Evolutionary conservation across 2,113 vertebrate genomes (phyloP), one percentile per base, ranked within the genome.

Genomic region (Vulpes vulpes): DNA sequence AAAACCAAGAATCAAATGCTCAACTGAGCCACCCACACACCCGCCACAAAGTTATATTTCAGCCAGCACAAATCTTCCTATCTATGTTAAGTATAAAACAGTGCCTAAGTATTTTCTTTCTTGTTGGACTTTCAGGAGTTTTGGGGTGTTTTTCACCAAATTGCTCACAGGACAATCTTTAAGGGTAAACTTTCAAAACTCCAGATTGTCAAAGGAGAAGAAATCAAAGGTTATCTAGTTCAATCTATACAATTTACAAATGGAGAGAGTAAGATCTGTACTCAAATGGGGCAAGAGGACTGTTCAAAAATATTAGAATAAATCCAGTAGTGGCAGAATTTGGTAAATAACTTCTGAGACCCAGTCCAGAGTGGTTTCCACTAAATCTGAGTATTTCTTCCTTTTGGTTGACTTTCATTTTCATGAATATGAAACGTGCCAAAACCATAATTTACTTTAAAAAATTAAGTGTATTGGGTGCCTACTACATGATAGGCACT

Each of bases 341-440:
- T 69, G n/a, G n/a, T n/a, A 96, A 83, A 86, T 4, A 65, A 83
- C 16, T 69, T 84, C 38, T 87, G 55, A 91, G 91, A 67, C n/a
- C 38, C 3, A 74, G 20, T 32, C 7, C 17, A 64, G 43, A 55
- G 22, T 32, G 15, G 15, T 95, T 96, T 94, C 27, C 11, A 38
- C 2, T 53, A 71, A 95, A 93, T 92, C 59, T 38, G 2, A 92
- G 8, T 62, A 14, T 65, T 55, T 95, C 11, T 79, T 87, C 16
- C 23, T 80, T 67, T 38, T 15, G 5, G 1, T 67, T 87, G 51
- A 1, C 17, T 10, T 79, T 97, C 71, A 92, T 95, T 96, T 92
- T 92, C 27, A 88, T 49, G 64, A 89, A 65, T 92, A 96, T 81
- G 60, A 86, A 82, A 80, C 80, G 3, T 86, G 22, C 35, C 49